A percentile compares a stretch with the other conserved stretches of the same genome.
These are phyloP conservation scores for Cyprinodon variegatus DNA, from an alignment of 2,113 vertebrate genomes.

Conservation along the genomic window DNA sequence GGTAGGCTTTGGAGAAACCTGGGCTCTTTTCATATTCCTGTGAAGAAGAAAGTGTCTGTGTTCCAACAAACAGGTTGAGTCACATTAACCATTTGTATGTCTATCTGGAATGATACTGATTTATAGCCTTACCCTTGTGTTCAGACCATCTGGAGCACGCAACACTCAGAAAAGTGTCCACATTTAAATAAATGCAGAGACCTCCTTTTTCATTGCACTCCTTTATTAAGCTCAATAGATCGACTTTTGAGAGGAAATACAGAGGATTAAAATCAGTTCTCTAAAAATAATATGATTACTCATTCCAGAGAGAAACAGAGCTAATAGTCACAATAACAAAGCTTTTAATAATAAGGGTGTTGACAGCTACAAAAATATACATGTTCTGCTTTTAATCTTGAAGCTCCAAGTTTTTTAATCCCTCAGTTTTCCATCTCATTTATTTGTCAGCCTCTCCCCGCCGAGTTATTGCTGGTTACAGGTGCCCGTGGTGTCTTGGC, in stretches of 20 bases:
- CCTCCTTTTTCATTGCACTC: conserved; percentile 21
- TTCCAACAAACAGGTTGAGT: conserved; percentile 50
- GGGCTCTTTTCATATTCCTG: conserved; percentile 26
- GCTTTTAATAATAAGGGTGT: conserved; percentile 12
- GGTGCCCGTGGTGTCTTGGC: conserved; percentile 36
- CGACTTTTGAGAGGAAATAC: conserved; percentile 39
- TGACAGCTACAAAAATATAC: conserved; percentile 23
- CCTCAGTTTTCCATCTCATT: conserved; percentile 44
- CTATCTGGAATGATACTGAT: conserved; percentile 35
- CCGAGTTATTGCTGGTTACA: conserved; percentile 25
- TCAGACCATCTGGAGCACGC: conserved; percentile 64
- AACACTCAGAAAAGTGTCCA: conserved; percentile 31
- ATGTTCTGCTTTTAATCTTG: conserved; percentile 14
- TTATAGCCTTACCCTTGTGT: conserved; percentile 52
- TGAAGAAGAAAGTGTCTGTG: conserved; percentile 26
- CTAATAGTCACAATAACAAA: conserved; percentile 34
- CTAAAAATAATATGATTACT: conserved; percentile 43
- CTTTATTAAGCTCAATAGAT: conserved; percentile 54
- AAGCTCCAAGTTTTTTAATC: conserved; percentile 3
- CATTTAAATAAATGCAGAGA: conserved; percentile 6
- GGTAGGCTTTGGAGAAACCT: conserved; percentile 21
- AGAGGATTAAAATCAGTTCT: conserved; percentile 40
- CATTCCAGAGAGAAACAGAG: conserved; percentile 20
- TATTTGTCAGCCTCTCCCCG: conserved; percentile 39
- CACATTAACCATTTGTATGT: conserved; percentile 49